Percentiles rank a stretch among this genome's conserved stretches.
phyloP scores from a whole-genome alignment of 2,113 vertebrate species.

The Falco punctatus region DNA sequence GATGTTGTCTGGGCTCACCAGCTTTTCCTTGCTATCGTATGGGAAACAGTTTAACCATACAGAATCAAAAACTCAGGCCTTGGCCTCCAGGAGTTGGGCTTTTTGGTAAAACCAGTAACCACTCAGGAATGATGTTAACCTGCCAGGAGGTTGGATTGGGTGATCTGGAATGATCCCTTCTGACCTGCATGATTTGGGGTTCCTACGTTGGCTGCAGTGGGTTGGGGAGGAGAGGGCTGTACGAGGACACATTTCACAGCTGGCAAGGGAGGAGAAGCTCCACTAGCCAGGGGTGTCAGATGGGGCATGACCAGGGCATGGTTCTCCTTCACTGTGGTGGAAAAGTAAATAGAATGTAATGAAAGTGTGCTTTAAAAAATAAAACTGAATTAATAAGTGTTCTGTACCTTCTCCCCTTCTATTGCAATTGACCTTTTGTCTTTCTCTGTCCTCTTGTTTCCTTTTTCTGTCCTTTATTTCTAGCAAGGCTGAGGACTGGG shows the following conservation, averaged over 20 bases:
- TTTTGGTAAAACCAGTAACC: neutral
- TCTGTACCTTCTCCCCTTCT: neutral
- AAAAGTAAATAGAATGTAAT: neutral
- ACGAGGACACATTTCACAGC: accelerated
- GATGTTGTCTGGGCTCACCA: neutral
- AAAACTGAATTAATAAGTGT: neutral
- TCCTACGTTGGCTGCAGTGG: neutral
- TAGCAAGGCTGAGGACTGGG: conserved; percentile 91
- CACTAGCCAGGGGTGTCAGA: accelerated
- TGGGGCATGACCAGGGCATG: neutral
- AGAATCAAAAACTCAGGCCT: neutral
- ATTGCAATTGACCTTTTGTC: conserved; percentile 39
- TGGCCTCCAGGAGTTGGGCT: neutral
- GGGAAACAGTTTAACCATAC: neutral
- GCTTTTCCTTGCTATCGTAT: neutral
- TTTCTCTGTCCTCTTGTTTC: conserved; percentile 59
- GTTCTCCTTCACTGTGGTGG: neutral
- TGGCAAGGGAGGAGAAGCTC: neutral
- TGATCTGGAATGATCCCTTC: neutral
- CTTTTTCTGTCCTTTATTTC: conserved; percentile 74
- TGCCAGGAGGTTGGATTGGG: neutral
- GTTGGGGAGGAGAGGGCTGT: neutral
- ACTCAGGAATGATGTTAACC: neutral
- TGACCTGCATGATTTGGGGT: neutral
- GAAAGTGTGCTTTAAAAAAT: neutral